phyloP scores from a whole-genome alignment of 2,888 invertebrate genomes.

The Lobophora halterata region DNA sequence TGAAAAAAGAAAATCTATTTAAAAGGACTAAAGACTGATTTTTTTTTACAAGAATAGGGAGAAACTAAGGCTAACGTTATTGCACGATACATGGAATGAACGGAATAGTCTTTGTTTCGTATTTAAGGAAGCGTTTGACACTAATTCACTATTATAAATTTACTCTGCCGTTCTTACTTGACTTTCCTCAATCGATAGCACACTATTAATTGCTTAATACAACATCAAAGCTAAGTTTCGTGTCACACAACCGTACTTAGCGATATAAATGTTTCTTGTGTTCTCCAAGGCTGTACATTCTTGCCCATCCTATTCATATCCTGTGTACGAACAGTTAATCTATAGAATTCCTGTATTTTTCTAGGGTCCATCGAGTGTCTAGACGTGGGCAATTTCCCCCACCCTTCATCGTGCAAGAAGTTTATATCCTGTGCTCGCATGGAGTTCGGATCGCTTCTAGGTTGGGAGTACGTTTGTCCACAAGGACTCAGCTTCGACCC shows the following conservation, averaged over 20 bases:
- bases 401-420: constrained; percentile 94
- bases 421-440: constrained; percentile 93
- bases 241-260: not conserved
- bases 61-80: too few relatives aligned
- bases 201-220: too few relatives aligned
- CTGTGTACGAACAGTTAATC: not conserved
- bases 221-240: too few relatives aligned
- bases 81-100: too few relatives aligned
- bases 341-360: constrained; percentile 5
- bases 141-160: too few relatives aligned
- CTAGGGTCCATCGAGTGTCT: constrained; percentile 90
- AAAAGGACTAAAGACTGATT: too few relatives aligned
- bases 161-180: too few relatives aligned
- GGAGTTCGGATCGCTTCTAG: constrained; percentile 88
- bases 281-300: constrained; percentile 8
- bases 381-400: constrained; percentile 95
- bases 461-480: constrained; percentile 95
- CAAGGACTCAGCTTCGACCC: constrained; percentile 93
- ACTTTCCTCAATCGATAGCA: not conserved
- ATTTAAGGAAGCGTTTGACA: constrained; percentile 2
- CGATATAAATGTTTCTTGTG: not conserved
- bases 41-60: too few relatives aligned
- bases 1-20: too few relatives aligned
- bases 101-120: too few relatives aligned
- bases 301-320: constrained; percentile 1